Evolutionary conservation across 2,888 invertebrate genomes (phyloP).

Genomic region (Oxystoma pomonae): DNA sequence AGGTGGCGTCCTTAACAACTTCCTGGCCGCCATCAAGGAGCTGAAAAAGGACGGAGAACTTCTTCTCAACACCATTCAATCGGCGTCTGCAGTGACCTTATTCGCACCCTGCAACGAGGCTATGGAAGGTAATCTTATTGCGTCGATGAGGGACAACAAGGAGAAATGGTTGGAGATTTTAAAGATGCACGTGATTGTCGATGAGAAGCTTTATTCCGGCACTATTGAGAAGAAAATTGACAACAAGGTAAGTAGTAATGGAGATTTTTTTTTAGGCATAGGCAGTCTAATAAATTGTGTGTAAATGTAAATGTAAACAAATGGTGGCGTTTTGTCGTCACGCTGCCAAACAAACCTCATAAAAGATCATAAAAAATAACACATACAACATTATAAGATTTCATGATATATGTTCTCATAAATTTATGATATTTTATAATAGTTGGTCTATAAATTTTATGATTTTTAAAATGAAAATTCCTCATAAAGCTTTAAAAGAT

Average conservation of each 20-base stretch:
- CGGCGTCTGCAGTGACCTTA: conserved; percentile 72
- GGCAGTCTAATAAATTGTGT: too few relatives aligned
- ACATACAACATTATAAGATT: too few relatives aligned
- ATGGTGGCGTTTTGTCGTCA: too few relatives aligned
- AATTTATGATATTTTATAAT: too few relatives aligned
- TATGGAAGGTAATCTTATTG: conserved; percentile 67
- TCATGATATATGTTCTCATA: too few relatives aligned
- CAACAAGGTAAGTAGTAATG: conserved; percentile 31
- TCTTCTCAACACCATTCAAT: conserved; percentile 67
- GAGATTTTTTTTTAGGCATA: too few relatives aligned
- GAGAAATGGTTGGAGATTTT: conserved; percentile 72
- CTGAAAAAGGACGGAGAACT: conserved; percentile 63
- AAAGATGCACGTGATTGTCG: conserved; percentile 76
- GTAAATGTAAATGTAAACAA: too few relatives aligned
- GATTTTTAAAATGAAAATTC: too few relatives aligned
- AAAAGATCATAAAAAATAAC: too few relatives aligned
- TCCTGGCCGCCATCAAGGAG: conserved; percentile 77
- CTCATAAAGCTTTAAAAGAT: too few relatives aligned
- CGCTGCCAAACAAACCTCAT: too few relatives aligned
- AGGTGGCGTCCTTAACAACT: conserved; percentile 73
- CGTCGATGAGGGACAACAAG: conserved; percentile 65
- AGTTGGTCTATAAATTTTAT: too few relatives aligned
- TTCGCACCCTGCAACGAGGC: conserved; percentile 90
- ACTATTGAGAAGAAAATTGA: conserved; percentile 66
- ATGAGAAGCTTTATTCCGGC: conserved; percentile 66